phyloP scores from a whole-genome alignment of 2,797 vertebrate species.

The Xyrichtys novacula region DNA sequence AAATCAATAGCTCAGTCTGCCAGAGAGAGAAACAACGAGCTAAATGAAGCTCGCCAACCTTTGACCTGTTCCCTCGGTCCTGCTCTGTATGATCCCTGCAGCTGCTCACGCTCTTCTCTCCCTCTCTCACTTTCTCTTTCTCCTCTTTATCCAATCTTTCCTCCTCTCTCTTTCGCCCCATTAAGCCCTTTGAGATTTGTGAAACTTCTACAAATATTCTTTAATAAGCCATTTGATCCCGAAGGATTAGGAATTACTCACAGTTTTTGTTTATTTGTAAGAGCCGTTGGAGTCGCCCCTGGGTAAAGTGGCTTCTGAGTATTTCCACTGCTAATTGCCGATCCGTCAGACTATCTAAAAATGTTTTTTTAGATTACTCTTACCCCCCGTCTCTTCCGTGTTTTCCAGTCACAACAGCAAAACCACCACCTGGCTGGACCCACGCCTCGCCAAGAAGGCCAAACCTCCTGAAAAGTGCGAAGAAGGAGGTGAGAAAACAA shows the following conservation, averaged over 20 bases:
- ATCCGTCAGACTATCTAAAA: conserved; percentile 5
- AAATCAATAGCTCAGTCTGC: conserved; percentile 79
- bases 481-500: conserved; percentile 91
- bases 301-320: conserved; percentile 28
- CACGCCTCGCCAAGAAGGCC: conserved; percentile 95
- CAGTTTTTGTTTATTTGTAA: conserved; percentile 33
- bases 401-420: conserved; percentile 94
- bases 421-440: conserved; percentile 99
- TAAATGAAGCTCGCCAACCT: conserved; percentile 67
- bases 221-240: conserved; percentile 57
- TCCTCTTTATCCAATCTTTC: not conserved
- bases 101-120: conserved; percentile 30
- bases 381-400: conserved; percentile 40
- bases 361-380: conserved; percentile 5
- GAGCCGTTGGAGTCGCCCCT: conserved; percentile 20
- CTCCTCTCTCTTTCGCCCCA: conserved; percentile 1
- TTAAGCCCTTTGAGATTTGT: conserved; percentile 34
- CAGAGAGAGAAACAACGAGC: conserved; percentile 70
- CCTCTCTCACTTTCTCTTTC: conserved; percentile 14
- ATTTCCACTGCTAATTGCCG: conserved; percentile 34
- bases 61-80: conserved; percentile 54
- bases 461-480: conserved; percentile 98
- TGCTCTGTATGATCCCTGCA: conserved; percentile 55
- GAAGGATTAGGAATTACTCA: conserved; percentile 30
- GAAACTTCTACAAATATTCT: conserved; percentile 33